A percentile compares a stretch with the other conserved stretches of the same genome.
These are phyloP conservation scores for Opisthocomus hoazin DNA, from an alignment of 2,113 vertebrate genomes.

Conservation along the genomic window DNA sequence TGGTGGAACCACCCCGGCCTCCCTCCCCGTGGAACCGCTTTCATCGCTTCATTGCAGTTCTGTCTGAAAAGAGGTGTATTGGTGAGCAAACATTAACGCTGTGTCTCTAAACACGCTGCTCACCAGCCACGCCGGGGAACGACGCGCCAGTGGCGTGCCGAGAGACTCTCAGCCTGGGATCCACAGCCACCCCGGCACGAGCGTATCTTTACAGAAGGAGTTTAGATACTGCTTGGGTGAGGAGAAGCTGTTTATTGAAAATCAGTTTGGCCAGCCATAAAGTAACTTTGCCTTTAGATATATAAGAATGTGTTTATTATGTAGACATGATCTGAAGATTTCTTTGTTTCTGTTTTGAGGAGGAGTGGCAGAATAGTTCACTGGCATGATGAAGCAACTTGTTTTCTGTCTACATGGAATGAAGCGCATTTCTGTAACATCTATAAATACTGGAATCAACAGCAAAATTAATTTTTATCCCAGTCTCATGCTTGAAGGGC, in stretches of 20 bases:
- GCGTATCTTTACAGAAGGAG: neutral
- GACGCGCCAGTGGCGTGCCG: neutral
- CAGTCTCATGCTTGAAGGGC: neutral
- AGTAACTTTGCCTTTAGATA: neutral
- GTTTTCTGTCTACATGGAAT: neutral
- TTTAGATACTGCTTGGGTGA: neutral
- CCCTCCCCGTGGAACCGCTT: fast-evolving
- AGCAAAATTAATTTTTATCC: neutral
- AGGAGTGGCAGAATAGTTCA: neutral
- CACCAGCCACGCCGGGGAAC: neutral
- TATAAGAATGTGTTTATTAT: neutral
- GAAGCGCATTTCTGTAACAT: neutral
- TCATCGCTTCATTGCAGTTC: neutral
- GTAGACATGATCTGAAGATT: neutral
- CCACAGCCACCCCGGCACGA: fast-evolving
- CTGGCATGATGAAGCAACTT: neutral
- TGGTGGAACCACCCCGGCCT: neutral
- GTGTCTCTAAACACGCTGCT: neutral
- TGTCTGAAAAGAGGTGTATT: neutral
- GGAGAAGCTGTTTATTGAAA: neutral
- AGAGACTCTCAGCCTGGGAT: neutral
- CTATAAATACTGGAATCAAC: neutral
- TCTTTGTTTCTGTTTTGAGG: conserved; percentile 27
- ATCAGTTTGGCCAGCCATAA: neutral
- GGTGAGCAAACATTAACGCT: neutral